Percentiles rank a stretch among this genome's conserved stretches.
These are phyloP conservation scores for Tursiops truncatus DNA, from an alignment of 2,113 vertebrate genomes.

Conservation along the genomic window DNA sequence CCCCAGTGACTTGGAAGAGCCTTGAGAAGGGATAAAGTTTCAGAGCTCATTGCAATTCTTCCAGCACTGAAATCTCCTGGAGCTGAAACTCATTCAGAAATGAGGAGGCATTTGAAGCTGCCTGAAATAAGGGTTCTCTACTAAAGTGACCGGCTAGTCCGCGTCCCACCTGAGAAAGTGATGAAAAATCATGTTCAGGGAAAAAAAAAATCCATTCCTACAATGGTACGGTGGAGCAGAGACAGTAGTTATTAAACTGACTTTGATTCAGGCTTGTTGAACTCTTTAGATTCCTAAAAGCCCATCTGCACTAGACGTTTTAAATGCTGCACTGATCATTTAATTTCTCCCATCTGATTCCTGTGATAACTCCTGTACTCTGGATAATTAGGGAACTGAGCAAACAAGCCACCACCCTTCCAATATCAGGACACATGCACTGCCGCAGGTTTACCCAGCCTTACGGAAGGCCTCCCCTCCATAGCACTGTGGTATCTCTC, in stretches of 20 bases:
- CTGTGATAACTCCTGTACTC: slow-evolving; percentile 13
- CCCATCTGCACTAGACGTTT: slow-evolving; percentile 42
- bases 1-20: slow-evolving; percentile 69
- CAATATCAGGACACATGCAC: neutral
- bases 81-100: slow-evolving; percentile 74
- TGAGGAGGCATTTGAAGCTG: slow-evolving; percentile 70
- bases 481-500: neutral
- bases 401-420: slow-evolving; percentile 41
- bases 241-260: neutral
- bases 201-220: neutral
- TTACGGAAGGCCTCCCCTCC: neutral
- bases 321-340: slow-evolving; percentile 34
- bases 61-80: slow-evolving; percentile 71
- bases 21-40: slow-evolving; percentile 74
- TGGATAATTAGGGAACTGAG: slow-evolving; percentile 29
- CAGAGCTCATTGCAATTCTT: slow-evolving; percentile 74
- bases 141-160: slow-evolving; percentile 47
- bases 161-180: slow-evolving; percentile 63
- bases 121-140: slow-evolving; percentile 56
- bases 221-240: neutral
- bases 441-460: neutral
- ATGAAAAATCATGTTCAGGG: neutral
- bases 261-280: slow-evolving; percentile 51
- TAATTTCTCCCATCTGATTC: slow-evolving; percentile 56
- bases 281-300: slow-evolving; percentile 48